These are phyloP conservation scores for Hetaerina titia DNA, from an alignment of 2,888 invertebrate species.

Conservation along the genomic window DNA sequence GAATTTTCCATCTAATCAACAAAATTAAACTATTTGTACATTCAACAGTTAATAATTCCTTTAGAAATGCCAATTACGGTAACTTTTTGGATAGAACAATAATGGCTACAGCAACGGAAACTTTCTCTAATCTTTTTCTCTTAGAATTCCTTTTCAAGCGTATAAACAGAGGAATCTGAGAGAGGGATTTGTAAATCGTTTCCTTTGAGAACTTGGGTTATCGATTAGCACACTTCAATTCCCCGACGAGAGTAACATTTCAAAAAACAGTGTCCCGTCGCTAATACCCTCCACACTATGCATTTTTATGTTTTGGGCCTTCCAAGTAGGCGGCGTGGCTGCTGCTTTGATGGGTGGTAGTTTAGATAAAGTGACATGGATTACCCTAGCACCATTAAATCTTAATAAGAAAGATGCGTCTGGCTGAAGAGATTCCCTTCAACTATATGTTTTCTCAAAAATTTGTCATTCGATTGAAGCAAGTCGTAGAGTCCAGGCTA, in stretches of 20 bases:
- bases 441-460: constrained; percentile 37
- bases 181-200: constrained; percentile 34
- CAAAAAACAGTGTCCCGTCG: neutral
- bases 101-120: neutral
- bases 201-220: constrained; percentile 4
- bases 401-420: constrained; percentile 47
- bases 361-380: constrained; percentile 41
- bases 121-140: constrained; percentile 2
- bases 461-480: constrained; percentile 46
- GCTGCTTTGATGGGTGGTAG: neutral
- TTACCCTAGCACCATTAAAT: constrained; percentile 63
- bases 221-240: constrained; percentile 28
- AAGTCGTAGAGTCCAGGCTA: constrained; percentile 33
- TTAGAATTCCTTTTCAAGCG: constrained; percentile 12
- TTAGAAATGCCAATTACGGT: neutral
- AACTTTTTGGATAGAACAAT: neutral
- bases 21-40: constrained; percentile 41
- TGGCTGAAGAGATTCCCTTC: constrained; percentile 43
- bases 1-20: constrained; percentile 17
- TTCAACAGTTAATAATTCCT: neutral
- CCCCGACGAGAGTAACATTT: constrained; percentile 27
- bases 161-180: constrained; percentile 18
- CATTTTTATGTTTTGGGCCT: neutral
- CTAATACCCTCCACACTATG: neutral
- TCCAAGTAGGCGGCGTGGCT: constrained; percentile 31